Base-by-base conservation (phyloP, 2,888 invertebrate genomes). In the Ochropleura plecta region DNA sequence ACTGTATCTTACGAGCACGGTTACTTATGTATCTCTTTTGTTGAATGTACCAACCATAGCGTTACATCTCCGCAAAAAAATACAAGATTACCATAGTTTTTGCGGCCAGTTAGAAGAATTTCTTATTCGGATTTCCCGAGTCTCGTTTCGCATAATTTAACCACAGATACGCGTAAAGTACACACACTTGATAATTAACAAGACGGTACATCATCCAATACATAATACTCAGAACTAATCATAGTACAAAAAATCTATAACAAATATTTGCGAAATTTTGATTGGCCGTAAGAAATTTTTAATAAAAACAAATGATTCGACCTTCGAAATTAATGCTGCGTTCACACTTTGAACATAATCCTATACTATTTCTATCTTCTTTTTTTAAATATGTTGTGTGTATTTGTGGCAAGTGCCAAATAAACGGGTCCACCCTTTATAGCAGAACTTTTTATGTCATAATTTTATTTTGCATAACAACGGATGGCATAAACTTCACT, bases 51-150 rank as follows among this genome's bases (percentile, higher is more conserved):
- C 8, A 6, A 42, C 8, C 40, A 42, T 42, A 14, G 20, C n/a
- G n/a, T 64, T 48, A 16, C 20, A 59, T 42, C 6, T 18, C 9
- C 9, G 7, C 16, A n/a, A 71, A 55, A 30, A 53, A 51, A 53
- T n/a, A 3, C 16, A 14, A 7, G n/a, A 4, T 2, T 18, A 59
- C 18, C 42, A 42, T 8, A 48, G 18, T 75, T 60, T 48, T 62
- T 20, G 6, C 16, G 16, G 6, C 16, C 40, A 7, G 5, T 72
- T 44, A 69, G 10, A 5, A 40, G 10, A 69, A 48, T 63, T 69
- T 14, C 51, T 53, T n/a, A 73, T 18, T 10, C 18, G 57, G 18
- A 42, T 49, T 73, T 73, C 18, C 60, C 60, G 18, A 53, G 40
- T 30, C 10, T 5, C n/a, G 42, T 30, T 12, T 55, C n/a, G 20